A percentile compares a stretch with the other conserved stretches of the same genome.
These are phyloP conservation scores for Diogma glabrata DNA, from an alignment of 2,888 invertebrate species.

Conservation along the genomic window DNA sequence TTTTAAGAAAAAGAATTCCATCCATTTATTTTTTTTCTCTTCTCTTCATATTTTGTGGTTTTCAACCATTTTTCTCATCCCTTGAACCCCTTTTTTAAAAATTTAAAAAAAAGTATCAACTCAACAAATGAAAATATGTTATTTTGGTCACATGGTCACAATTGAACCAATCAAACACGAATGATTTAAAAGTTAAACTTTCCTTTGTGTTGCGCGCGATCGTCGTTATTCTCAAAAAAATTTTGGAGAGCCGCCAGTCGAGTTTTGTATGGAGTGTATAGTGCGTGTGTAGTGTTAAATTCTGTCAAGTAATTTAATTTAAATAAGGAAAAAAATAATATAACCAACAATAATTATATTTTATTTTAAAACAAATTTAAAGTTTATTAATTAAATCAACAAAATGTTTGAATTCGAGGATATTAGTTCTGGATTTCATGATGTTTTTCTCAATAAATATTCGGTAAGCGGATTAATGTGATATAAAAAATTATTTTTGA, in stretches of 20 bases:
- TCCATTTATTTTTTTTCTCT: background rate
- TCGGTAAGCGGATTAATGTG: slow-evolving; percentile 44
- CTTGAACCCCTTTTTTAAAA: background rate
- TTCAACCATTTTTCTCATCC: slow-evolving; percentile 3
- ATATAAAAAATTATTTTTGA: slow-evolving; percentile 8
- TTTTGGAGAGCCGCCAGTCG: slow-evolving; percentile 13
- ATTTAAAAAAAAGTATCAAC: slow-evolving; percentile 3
- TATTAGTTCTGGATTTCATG: slow-evolving; percentile 54
- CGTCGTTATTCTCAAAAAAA: slow-evolving; percentile 1
- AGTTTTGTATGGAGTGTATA: slow-evolving; percentile 17
- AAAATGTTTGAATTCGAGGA: slow-evolving; percentile 59
- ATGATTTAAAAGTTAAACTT: slow-evolving; percentile 4
- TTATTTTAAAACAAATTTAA: background rate
- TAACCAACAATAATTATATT: background rate
- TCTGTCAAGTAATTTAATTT: slow-evolving; percentile 5
- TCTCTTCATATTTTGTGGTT: background rate
- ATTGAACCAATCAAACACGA: background rate
- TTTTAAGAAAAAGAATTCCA: background rate
- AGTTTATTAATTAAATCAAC: background rate
- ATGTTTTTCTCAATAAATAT: slow-evolving; percentile 53
- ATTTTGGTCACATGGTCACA: slow-evolving; percentile 2
- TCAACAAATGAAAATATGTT: slow-evolving; percentile 17
- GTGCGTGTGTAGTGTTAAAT: slow-evolving; percentile 14
- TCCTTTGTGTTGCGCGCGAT: slow-evolving; percentile 11
- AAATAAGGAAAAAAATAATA: background rate